Base-by-base conservation (phyloP, 1,140 invertebrate genomes). In the Atopsyche davidsoni region DNA sequence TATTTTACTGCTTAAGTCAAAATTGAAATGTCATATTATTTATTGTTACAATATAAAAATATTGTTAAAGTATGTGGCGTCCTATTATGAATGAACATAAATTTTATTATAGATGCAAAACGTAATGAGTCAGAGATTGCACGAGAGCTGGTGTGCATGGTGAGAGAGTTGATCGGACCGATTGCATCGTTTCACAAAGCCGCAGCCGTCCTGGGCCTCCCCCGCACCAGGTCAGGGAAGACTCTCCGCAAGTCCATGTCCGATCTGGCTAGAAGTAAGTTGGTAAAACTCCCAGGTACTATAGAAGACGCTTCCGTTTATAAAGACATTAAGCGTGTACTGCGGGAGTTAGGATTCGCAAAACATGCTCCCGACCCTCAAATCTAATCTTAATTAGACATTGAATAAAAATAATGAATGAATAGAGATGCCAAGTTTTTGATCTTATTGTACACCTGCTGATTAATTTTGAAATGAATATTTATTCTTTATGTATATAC, bases 271-370 rank as follows among this genome's bases (percentile, higher is more conserved):
- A 78, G 81, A 28, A 86, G 86, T 6, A 86, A 89, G 66, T 65
- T 68, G 18, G 79, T 91, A 1, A 81, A 85, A 69, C 79, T 92
- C 64, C 84, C 91, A 35, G 79, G 85, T 2, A 93, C 91, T 1
- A 90, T 95, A 43, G 92, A 95, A 71, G 90, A 95, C 73, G 77
- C 86, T 13, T 79, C 75, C 42, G 86, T 94, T 1, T 96, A 89
- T 61, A 70, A 67, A 2, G 82, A 86, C 61, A 85, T 92, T 35
- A 85, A 85, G 60, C 61, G 72, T 21, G 82, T 81, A 2, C 68
- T 93, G 43, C 82, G 87, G 61, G 82, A 82, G 61, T 66, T 86
- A 35, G 88, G 88, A 2, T 87, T 82, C 59, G 85, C 85, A 2
- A 80, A 78, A 66, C 75, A 77, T 49, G 84, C 83, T 1, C 82